Conservation (phyloP, 2,113 vertebrate genomes). For the Protomyctophum bolini region DNA sequence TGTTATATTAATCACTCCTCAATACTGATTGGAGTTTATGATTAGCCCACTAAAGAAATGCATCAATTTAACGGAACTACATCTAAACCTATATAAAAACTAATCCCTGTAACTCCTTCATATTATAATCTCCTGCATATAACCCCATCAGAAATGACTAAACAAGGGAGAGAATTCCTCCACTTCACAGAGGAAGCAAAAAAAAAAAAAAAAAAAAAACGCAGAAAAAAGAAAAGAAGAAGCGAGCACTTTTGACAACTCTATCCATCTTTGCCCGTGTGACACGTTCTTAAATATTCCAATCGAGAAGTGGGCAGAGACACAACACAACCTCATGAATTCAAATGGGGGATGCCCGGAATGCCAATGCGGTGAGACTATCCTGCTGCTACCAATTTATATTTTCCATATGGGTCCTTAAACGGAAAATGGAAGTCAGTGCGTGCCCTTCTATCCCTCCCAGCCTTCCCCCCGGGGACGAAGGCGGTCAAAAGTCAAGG, state of each 20-base stretch:
- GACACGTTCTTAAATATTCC: slow-evolving; percentile 71
- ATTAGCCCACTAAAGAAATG: too few relatives aligned
- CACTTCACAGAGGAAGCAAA: slow-evolving; percentile 33
- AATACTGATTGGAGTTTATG: too few relatives aligned
- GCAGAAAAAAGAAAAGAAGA: slow-evolving; percentile 30
- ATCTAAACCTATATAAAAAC: too few relatives aligned
- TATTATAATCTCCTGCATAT: too few relatives aligned
- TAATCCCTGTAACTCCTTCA: too few relatives aligned
- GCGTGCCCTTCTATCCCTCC: slow-evolving; percentile 66
- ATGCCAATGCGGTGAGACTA: slow-evolving; percentile 70
- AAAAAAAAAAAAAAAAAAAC: background rate
- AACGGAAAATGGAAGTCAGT: slow-evolving; percentile 73
- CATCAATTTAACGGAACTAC: too few relatives aligned
- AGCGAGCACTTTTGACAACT: slow-evolving; percentile 41
- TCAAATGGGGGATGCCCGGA: slow-evolving; percentile 63
- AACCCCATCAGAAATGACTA: too few relatives aligned
- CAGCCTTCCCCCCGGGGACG: slow-evolving; percentile 67
- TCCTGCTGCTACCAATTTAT: slow-evolving; percentile 79
- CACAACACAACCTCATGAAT: slow-evolving; percentile 74
- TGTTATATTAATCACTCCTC: too few relatives aligned
- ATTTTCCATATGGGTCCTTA: slow-evolving; percentile 81
- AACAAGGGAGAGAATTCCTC: too few relatives aligned
- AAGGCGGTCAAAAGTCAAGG: slow-evolving; percentile 82
- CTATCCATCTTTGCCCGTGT: slow-evolving; percentile 47
- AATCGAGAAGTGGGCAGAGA: slow-evolving; percentile 62